These are phyloP conservation scores for Tautogolabrus adspersus DNA, from an alignment of 2,113 vertebrate species.

Conservation along the genomic window DNA sequence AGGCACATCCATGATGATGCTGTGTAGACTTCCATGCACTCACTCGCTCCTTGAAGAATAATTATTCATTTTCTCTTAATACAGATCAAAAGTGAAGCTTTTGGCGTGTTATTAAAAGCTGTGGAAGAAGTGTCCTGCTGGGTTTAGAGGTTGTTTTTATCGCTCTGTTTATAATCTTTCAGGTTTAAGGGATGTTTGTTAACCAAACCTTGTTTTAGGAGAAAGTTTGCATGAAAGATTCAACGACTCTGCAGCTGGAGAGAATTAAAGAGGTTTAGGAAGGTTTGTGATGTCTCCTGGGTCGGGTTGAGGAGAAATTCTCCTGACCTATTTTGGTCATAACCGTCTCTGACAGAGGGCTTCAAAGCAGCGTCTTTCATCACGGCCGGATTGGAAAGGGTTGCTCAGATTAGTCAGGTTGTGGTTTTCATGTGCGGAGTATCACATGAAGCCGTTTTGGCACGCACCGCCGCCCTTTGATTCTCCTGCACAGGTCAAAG, in stretches of 20 bases:
- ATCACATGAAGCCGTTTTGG: constrained; percentile 60
- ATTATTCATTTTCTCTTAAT: constrained; percentile 64
- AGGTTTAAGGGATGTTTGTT: constrained; percentile 40
- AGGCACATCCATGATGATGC: constrained; percentile 51
- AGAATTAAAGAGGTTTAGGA: constrained; percentile 45
- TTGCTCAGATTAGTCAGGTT: constrained; percentile 50
- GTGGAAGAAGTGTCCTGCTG: constrained; percentile 35
- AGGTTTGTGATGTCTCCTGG: constrained; percentile 53
- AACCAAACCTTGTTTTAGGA: constrained; percentile 67
- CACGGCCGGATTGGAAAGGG: constrained; percentile 16
- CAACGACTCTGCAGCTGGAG: constrained; percentile 61
- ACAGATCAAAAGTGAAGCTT: constrained; percentile 67
- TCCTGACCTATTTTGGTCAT: constrained; percentile 60
- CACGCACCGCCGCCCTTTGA: constrained; percentile 57
- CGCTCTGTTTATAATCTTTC: constrained; percentile 43
- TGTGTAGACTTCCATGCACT: constrained; percentile 57
- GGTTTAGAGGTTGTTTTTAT: constrained; percentile 27
- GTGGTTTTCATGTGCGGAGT: constrained; percentile 54
- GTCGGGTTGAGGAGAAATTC: constrained; percentile 38
- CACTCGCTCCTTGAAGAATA: constrained; percentile 68
- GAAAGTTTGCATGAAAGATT: constrained; percentile 67
- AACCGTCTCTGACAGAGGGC: constrained; percentile 38
- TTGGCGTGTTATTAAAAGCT: constrained; percentile 69
- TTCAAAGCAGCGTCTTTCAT: constrained; percentile 73
- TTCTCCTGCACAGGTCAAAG: constrained; percentile 59